phyloP scores from a whole-genome alignment of 2,888 invertebrate species.

The Steinernema scapterisci region DNA sequence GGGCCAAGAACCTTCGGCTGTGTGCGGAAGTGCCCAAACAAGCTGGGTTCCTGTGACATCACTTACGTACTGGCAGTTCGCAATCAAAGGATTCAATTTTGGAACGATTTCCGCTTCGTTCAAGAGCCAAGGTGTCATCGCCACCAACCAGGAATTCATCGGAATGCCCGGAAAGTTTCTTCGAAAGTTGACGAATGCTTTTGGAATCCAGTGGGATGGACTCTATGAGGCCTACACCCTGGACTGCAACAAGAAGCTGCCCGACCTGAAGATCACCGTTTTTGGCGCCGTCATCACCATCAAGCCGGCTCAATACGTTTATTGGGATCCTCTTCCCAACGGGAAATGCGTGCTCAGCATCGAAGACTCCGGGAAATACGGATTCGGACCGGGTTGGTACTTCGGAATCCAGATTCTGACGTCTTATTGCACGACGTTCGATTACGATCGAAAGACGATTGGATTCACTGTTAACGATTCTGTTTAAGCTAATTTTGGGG shows the following conservation, averaged over 20 bases:
- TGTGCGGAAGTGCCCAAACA: too few relatives aligned
- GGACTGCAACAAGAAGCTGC: background rate
- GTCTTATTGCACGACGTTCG: background rate
- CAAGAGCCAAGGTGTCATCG: background rate
- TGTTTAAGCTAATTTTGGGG: too few relatives aligned
- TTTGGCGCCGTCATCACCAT: background rate
- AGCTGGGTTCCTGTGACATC: background rate
- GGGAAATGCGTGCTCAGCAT: background rate
- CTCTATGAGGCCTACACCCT: conserved; percentile 1
- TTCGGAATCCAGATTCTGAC: conserved; percentile 7
- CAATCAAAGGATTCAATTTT: background rate
- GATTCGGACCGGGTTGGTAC: background rate
- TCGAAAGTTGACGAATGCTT: background rate
- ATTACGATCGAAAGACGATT: background rate
- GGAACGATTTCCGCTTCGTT: background rate
- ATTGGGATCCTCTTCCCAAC: background rate
- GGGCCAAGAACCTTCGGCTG: too few relatives aligned
- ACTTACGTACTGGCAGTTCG: background rate
- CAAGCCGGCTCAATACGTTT: background rate
- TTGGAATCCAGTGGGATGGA: background rate
- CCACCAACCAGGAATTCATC: background rate
- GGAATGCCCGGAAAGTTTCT: background rate
- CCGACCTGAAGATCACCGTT: background rate
- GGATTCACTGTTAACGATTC: background rate
- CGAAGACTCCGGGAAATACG: background rate